Percentiles rank a stretch among this genome's conserved stretches.
Evolutionary conservation across 2,888 invertebrate genomes (phyloP).

Genomic region (Erebia aethiops): DNA sequence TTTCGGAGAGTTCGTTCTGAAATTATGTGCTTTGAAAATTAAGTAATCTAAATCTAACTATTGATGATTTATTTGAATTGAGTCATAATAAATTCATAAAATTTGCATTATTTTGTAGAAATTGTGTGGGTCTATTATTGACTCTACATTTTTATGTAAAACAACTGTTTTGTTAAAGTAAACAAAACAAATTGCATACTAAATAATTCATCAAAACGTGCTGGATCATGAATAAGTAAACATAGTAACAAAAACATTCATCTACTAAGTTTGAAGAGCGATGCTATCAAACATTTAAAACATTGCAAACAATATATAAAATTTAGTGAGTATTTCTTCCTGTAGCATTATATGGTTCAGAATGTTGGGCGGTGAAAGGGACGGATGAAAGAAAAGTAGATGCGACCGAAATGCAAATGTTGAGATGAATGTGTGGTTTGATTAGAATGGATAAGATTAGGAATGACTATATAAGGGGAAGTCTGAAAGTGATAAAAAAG

Average conservation of each 20-base stretch:
- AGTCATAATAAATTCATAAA: background rate
- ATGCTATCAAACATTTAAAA: background rate
- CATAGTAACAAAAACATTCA: background rate
- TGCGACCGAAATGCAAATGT: too few relatives aligned
- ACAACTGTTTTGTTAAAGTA: background rate
- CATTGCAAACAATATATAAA: background rate
- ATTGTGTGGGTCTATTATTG: too few relatives aligned
- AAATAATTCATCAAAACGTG: slow-evolving; percentile 1
- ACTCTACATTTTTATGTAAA: background rate
- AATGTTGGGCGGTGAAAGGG: too few relatives aligned
- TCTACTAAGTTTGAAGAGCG: background rate
- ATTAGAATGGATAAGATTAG: too few relatives aligned
- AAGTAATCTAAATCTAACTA: slow-evolving; percentile 6
- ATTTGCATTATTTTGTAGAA: background rate
- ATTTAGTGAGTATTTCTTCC: background rate
- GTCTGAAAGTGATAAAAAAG: too few relatives aligned
- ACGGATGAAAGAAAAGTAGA: too few relatives aligned
- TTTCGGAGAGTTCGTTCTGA: background rate
- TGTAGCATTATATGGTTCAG: too few relatives aligned
- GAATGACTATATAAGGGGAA: too few relatives aligned
- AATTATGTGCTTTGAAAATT: slow-evolving; percentile 17
- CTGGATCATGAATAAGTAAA: background rate
- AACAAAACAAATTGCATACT: background rate
- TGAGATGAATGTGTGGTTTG: too few relatives aligned
- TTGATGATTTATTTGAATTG: background rate